These are phyloP conservation scores for Hippasteria phrygiana DNA, from an alignment of 53 echinoderm and acorn worm genomes.

Conservation along the genomic window DNA sequence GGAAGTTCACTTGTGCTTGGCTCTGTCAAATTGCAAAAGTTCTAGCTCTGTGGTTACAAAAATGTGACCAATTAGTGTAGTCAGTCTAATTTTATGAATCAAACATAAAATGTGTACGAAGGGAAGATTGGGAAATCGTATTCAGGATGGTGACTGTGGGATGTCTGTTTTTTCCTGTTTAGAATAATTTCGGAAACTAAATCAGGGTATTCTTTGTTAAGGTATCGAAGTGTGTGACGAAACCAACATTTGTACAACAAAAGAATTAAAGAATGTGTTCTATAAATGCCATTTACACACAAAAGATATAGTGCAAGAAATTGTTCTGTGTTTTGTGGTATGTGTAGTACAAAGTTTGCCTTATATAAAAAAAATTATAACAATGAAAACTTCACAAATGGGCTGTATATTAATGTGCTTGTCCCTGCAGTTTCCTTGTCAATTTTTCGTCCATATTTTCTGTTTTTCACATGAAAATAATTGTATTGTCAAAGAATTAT, in stretches of 20 bases:
- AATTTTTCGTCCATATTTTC: conserved; percentile 21
- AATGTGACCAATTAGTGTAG: conserved; percentile 28
- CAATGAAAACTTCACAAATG: conserved; percentile 14
- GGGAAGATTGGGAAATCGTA: neutral
- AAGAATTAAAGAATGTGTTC: conserved; percentile 28
- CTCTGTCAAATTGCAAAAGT: neutral
- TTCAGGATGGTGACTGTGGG: neutral
- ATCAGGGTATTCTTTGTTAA: conserved; percentile 66
- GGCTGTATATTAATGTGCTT: neutral
- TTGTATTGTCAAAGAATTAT: neutral
- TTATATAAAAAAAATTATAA: conserved; percentile 17
- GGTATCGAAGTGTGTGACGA: conserved; percentile 62
- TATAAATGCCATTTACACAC: conserved; percentile 40
- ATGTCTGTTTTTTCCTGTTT: conserved; percentile 3
- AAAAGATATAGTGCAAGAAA: conserved; percentile 38
- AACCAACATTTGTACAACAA: conserved; percentile 52
- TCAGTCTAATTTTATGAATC: conserved; percentile 5
- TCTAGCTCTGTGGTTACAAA: neutral
- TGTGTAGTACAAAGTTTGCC: conserved; percentile 54
- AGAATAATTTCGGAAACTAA: neutral
- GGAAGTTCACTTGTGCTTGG: neutral
- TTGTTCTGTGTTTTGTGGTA: conserved; percentile 30
- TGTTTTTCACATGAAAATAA: neutral
- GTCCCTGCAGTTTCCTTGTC: conserved; percentile 20
- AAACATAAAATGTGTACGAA: neutral